Base-by-base conservation (phyloP, 2,113 vertebrate species). In the Coregonus clupeaformis region DNA sequence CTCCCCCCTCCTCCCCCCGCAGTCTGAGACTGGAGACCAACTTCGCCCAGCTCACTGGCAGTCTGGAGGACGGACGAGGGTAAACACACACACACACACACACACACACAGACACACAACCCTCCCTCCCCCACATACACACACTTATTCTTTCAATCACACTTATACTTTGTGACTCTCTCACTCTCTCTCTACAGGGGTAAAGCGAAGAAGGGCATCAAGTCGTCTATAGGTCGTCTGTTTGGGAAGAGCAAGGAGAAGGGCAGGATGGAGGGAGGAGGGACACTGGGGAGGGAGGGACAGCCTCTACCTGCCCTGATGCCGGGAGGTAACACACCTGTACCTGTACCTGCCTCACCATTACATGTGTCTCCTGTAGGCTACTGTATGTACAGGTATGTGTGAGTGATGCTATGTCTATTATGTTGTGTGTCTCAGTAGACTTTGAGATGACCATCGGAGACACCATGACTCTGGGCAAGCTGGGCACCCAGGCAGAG, bases 181-280 rank as follows among this genome's bases (percentile, higher is more conserved):
- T 29, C 42, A 6, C 32, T 42, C 36, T 42, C 32, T 93, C 91
- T 74, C 30, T 94, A 84, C 89, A 98, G 96, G 81, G 92, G 91
- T 14, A 94, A 95, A 90, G 97, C 94, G 92, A 97, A 96, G 90
- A 98, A 96, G 90, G 96, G 97, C 75, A 98, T 99, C 89, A 99
- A 97, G 87, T 98, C 96, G 0, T 98, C 97, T 81, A 97, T 99
- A 0, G 96, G 96, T 32, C 95, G 97, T 52, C 89, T 99, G 73
- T 98, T 99, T 79, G 96, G 97, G 80, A 98, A 98, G 88, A 99
- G 97, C 82, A 96, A 99, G 82, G 97, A 99, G 89, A 97, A 95
- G 88, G 94, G 93, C 13, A 92, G 96, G 66, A 88, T 96, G 89
- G 94, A 95, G 91, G 92, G 90, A 95, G 94, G 96, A 98, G 12